These are phyloP conservation scores for Neuroscelio doddi DNA, from an alignment of 2,888 invertebrate genomes.

Conservation along the genomic window DNA sequence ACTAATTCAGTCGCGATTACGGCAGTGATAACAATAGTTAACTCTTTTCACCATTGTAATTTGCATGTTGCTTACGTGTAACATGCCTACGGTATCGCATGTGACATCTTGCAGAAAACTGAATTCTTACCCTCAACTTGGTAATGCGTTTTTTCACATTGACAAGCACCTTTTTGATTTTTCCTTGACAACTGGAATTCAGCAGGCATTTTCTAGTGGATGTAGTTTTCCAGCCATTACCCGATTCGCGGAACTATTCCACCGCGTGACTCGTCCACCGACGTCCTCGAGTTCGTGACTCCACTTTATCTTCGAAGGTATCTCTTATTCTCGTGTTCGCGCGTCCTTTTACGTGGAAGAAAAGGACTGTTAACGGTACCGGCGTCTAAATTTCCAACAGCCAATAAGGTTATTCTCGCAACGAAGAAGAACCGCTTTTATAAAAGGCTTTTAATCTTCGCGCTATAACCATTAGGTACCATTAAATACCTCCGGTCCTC, in stretches of 20 bases:
- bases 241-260: conserved; percentile 46
- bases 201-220: conserved; percentile 47
- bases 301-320: conserved; percentile 51
- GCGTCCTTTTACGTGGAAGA: conserved; percentile 50
- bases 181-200: conserved; percentile 50
- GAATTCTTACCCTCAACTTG: background rate
- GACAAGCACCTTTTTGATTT: conserved; percentile 37
- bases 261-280: conserved; percentile 48
- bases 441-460: conserved; percentile 52
- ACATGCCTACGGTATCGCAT: conserved; percentile 46
- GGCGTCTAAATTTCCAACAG: conserved; percentile 59
- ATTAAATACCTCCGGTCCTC: conserved; percentile 58
- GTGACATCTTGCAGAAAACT: conserved; percentile 10
- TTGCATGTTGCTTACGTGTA: background rate
- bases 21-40: too few relatives aligned
- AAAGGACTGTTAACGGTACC: conserved; percentile 58
- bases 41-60: too few relatives aligned
- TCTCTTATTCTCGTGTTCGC: conserved; percentile 58
- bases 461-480: conserved; percentile 56
- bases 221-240: conserved; percentile 50
- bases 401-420: conserved; percentile 55
- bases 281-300: conserved; percentile 50
- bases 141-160: background rate
- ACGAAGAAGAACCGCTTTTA: conserved; percentile 52
- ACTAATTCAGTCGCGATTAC: too few relatives aligned